These are phyloP conservation scores for Onychorhynchus coronatus DNA, from an alignment of 2,113 vertebrate species.

Conservation along the genomic window DNA sequence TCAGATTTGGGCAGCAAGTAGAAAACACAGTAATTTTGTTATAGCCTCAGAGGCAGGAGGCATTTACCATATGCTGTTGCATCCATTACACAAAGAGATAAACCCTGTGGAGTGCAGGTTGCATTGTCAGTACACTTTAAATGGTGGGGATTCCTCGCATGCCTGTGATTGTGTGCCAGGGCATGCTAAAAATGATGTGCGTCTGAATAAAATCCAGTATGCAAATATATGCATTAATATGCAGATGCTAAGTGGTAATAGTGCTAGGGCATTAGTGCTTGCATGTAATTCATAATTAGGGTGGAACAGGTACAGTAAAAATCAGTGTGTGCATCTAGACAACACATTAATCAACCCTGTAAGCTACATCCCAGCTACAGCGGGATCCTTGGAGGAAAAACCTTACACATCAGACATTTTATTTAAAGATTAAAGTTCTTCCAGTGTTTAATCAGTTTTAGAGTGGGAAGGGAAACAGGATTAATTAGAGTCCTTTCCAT, in stretches of 20 bases:
- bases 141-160: background rate
- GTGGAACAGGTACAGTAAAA: background rate
- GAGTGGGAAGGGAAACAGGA: constrained; percentile 34
- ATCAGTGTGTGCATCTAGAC: background rate
- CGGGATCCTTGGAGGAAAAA: constrained; percentile 11
- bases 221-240: background rate
- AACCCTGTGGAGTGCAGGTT: background rate
- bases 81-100: background rate
- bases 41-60: background rate
- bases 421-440: constrained; percentile 49
- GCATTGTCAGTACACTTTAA: background rate
- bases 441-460: constrained; percentile 52
- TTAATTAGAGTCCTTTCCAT: constrained; percentile 49
- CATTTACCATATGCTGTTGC: background rate
- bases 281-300: background rate
- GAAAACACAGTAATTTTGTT: background rate
- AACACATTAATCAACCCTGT: constrained; percentile 20
- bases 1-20: background rate
- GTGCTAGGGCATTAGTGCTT: background rate
- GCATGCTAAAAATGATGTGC: background rate
- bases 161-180: background rate
- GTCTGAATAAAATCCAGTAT: background rate
- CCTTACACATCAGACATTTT: constrained; percentile 5
- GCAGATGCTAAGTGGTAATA: background rate
- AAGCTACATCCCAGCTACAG: constrained; percentile 18